Percentiles rank a stretch among this genome's conserved stretches.
Evolutionary conservation across 2,888 invertebrate genomes (phyloP).

Genomic region (Latheticus oryzae): DNA sequence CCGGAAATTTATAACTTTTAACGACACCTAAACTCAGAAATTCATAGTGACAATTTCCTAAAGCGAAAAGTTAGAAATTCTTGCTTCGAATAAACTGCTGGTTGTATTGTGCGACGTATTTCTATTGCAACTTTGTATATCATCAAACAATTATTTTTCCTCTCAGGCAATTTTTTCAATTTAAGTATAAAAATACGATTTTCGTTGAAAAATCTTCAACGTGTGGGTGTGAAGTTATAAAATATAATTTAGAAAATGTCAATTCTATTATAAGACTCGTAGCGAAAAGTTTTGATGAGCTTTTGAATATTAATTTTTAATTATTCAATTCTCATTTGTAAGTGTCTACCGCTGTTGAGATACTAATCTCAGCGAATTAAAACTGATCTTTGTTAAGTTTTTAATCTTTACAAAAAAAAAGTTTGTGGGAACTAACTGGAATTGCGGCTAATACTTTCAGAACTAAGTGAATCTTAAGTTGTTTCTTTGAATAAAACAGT

Average conservation of each 20-base stretch:
- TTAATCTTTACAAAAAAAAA: conserved; percentile 21
- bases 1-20: conserved; percentile 15
- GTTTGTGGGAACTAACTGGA: conserved; percentile 16
- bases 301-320: no score
- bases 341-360: conserved; percentile 13
- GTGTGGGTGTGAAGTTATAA: background rate
- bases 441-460: conserved; percentile 19
- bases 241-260: background rate
- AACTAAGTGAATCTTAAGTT: conserved; percentile 13
- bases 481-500: conserved; percentile 5
- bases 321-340: conserved; percentile 5
- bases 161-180: background rate
- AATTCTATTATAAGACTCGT: no score
- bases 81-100: no score
- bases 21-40: conserved; percentile 19
- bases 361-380: conserved; percentile 10
- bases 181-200: conserved; percentile 7
- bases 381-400: conserved; percentile 20
- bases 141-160: conserved; percentile 1
- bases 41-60: conserved; percentile 17
- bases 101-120: no score
- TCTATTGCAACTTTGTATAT: no score
- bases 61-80: conserved; percentile 9
- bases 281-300: no score
- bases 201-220: conserved; percentile 1